Conservation (phyloP, 2,888 invertebrate genomes). For the Pedicia rivosa region DNA sequence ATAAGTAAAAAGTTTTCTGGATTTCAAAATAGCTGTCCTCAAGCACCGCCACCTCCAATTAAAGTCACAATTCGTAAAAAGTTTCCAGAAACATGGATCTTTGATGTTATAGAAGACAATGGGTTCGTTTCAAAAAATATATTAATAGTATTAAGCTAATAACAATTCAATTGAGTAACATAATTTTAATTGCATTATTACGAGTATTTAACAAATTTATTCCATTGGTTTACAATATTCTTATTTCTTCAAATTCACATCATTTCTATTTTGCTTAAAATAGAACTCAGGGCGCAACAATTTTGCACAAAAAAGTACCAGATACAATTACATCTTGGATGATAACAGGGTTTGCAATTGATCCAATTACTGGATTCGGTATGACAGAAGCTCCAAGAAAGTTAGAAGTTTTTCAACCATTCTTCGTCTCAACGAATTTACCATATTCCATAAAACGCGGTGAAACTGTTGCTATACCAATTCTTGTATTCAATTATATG, state of each 20-base stretch:
- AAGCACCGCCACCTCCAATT: not conserved
- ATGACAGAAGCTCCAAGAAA: slow-evolving; percentile 47
- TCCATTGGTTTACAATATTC: too few species aligned
- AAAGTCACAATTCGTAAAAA: slow-evolving; percentile 31
- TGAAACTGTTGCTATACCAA: slow-evolving; percentile 77
- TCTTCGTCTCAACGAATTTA: slow-evolving; percentile 71
- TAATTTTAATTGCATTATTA: too few species aligned
- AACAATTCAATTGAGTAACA: too few species aligned
- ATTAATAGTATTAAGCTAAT: too few species aligned
- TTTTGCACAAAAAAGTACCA: slow-evolving; percentile 54
- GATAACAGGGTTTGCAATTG: slow-evolving; percentile 66
- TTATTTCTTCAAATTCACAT: too few species aligned
- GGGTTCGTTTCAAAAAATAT: too few species aligned
- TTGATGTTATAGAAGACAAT: too few species aligned
- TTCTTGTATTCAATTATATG: slow-evolving; percentile 79
- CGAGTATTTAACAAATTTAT: too few species aligned
- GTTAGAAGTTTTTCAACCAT: slow-evolving; percentile 62
- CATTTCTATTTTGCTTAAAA: too few species aligned
- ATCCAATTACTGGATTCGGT: slow-evolving; percentile 59
- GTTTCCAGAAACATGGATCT: slow-evolving; percentile 56
- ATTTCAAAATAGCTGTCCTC: too few species aligned
- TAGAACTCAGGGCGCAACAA: too few species aligned
- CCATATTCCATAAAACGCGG: slow-evolving; percentile 80
- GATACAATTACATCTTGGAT: slow-evolving; percentile 75
- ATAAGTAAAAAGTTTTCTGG: too few species aligned